phyloP scores from a whole-genome alignment of 2,797 vertebrate species.

The Naso thynnoides region DNA sequence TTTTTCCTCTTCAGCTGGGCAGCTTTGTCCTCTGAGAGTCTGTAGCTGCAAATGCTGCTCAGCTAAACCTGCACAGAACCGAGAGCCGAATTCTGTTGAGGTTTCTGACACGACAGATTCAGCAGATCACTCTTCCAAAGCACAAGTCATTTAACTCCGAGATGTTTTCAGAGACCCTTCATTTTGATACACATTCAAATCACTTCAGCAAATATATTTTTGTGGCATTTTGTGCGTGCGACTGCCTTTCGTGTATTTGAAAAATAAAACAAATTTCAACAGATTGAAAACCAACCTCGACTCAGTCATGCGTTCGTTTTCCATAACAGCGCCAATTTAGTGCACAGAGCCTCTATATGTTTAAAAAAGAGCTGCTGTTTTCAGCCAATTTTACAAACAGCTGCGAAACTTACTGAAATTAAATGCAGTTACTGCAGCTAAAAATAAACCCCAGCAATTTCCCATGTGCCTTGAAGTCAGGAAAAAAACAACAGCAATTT shows the following conservation, averaged over 20 bases:
- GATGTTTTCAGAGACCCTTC: not conserved
- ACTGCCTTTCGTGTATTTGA: not conserved
- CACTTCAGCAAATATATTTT: slow-evolving; percentile 9
- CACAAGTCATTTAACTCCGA: not conserved
- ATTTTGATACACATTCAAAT: slow-evolving; percentile 9
- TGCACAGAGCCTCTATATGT: slow-evolving; percentile 16
- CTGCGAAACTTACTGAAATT: slow-evolving; percentile 55
- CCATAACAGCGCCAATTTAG: slow-evolving; percentile 44
- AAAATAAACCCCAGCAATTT: slow-evolving; percentile 70
- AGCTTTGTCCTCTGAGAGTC: slow-evolving; percentile 19
- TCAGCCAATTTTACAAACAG: slow-evolving; percentile 60
- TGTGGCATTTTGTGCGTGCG: slow-evolving; percentile 3
- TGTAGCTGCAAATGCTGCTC: slow-evolving; percentile 25
- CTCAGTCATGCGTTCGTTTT: slow-evolving; percentile 27
- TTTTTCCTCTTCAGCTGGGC: slow-evolving; percentile 39
- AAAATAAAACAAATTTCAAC: slow-evolving; percentile 11
- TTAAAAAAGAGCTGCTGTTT: slow-evolving; percentile 64
- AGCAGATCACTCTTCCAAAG: not conserved
- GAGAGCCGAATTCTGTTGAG: slow-evolving; percentile 15
- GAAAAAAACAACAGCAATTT: slow-evolving; percentile 35
- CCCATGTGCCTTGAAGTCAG: slow-evolving; percentile 53
- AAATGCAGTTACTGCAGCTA: slow-evolving; percentile 73
- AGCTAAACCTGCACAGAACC: slow-evolving; percentile 23
- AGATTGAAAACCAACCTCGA: slow-evolving; percentile 19
- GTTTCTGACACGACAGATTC: slow-evolving; percentile 6